Evolutionary conservation across 2,888 invertebrate genomes (phyloP), one percentile per base, ranked within the genome.

Genomic region (Agonopterix arenella): DNA sequence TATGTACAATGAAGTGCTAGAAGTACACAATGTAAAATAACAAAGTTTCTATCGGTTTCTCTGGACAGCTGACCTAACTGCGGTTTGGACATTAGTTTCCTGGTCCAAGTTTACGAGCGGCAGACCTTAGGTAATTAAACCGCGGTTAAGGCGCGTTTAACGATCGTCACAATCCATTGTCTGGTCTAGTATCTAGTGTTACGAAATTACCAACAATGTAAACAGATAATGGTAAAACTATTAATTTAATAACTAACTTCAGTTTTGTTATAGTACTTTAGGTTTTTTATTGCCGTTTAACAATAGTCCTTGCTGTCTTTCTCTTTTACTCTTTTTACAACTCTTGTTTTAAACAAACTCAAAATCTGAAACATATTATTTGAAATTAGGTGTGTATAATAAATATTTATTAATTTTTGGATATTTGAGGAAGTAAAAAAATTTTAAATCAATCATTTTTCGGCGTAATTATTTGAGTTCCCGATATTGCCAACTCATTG

Each of bases 71-170:
- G 79, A 80, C 81, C 81, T 68, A 78, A 66, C 80, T 85, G 86
- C 70, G 86, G 86, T 88, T 77, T 66, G 58, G 65, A 68, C 74
- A 76, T 83, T 76, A 85, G 84, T 84, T 80, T 81, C 84, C 81
- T 80, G 74, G 66, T 70, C 69, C 63, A 52, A 49, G 67, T 75
- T 77, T 75, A 73, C 69, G 72, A 71, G 53, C 66, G 56, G 69
- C 55, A 81, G 79, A 72, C 38, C 73, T 68, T 64, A 60, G 79
- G 76, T 76, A 84, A 84, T 84, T 84, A 84, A 84, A 78, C 73
- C 66, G 76, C 56, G 80, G 80, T 82, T 76, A 68, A 64, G 66
- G 70, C 68, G 64, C 66, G 72, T 75, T 80, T 78, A 76, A 78
- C 75, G 75, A 75, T 61, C 70, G 78, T 76, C 76, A 76, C 72